phyloP scores from a whole-genome alignment of 2,113 vertebrate genomes.

The Martes martes region DNA sequence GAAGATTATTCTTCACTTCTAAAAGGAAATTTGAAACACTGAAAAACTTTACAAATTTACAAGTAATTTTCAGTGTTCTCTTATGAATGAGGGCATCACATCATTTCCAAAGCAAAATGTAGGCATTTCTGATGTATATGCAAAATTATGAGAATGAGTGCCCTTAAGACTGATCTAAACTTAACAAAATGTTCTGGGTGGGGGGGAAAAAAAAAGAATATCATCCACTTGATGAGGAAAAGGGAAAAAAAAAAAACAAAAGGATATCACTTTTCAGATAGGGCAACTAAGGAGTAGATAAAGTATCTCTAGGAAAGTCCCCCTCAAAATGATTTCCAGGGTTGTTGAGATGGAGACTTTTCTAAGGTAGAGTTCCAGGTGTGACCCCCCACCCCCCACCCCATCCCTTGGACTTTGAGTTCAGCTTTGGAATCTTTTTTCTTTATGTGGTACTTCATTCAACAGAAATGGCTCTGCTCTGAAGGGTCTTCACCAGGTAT shows the following conservation, averaged over 20 bases:
- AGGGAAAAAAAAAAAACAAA: not conserved
- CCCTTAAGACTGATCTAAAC: not conserved
- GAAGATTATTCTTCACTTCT: not conserved
- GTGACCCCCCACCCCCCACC: not conserved
- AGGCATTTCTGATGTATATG: not conserved
- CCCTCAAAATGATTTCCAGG: not conserved
- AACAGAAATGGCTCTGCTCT: not conserved
- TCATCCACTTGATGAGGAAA: not conserved
- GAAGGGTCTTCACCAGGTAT: not conserved
- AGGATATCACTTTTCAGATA: fast-evolving
- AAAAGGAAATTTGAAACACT: not conserved
- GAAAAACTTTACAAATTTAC: not conserved
- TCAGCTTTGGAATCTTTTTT: not conserved
- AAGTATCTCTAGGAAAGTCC: not conserved
- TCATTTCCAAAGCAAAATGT: not conserved
- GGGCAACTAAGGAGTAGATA: not conserved
- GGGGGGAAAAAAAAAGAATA: fast-evolving
- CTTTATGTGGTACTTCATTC: not conserved
- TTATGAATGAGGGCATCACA: not conserved
- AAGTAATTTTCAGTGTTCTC: fast-evolving
- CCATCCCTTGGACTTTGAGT: not conserved
- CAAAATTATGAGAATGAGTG: not conserved
- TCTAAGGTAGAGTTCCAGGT: not conserved
- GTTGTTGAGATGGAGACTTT: not conserved
- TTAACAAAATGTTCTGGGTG: not conserved